phyloP scores from a whole-genome alignment of 2,888 invertebrate species.

The Coelopa pilipes region DNA sequence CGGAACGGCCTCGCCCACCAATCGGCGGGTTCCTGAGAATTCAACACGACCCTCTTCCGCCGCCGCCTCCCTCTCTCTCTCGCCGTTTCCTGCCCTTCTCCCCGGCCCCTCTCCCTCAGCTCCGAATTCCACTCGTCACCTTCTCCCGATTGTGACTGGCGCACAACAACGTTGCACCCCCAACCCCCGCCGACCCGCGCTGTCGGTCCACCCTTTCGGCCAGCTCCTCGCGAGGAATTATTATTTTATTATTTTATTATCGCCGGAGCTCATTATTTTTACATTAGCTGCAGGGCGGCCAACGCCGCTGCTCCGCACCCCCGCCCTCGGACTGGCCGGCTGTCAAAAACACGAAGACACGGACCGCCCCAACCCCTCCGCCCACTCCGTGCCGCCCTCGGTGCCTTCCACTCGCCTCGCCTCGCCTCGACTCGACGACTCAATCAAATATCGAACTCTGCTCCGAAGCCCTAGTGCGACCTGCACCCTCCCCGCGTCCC shows the following conservation, averaged over 20 bases:
- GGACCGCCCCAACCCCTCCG: no score
- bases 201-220: no score
- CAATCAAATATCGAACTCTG: constrained; percentile 5
- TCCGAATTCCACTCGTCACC: not conserved
- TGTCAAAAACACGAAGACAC: no score
- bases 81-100: not conserved
- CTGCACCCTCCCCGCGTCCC: no score
- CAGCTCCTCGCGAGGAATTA: not conserved
- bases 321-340: no score
- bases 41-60: not conserved
- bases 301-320: no score
- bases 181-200: not conserved
- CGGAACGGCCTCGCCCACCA: no score
- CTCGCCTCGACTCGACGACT: no score
- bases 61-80: not conserved
- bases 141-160: no score
- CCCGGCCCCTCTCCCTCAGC: not conserved
- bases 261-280: constrained; percentile 11
- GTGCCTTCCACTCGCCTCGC: no score
- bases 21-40: no score
- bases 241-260: constrained; percentile 8
- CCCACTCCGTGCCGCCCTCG: no score
- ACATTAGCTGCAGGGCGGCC: not conserved
- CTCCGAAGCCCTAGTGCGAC: not conserved
- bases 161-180: not conserved